Evolutionary conservation across 2,797 vertebrate genomes (phyloP).

Genomic region (Lacerta bilineata): DNA sequence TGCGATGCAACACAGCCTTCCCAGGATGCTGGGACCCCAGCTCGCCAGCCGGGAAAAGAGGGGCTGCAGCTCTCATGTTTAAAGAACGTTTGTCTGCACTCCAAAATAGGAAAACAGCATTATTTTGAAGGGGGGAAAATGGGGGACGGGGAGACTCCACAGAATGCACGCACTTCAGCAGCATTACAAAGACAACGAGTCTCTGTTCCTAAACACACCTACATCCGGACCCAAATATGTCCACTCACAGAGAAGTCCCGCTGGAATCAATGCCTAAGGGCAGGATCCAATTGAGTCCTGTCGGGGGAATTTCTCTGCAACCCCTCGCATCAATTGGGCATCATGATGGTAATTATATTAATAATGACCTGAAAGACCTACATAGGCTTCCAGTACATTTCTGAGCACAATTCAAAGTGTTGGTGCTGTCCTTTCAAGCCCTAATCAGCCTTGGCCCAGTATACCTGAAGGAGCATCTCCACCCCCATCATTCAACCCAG

Average conservation of each 20-base stretch:
- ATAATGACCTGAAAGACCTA: no score
- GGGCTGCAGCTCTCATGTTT: neutral
- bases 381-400: no score
- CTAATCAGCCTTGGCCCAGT: accelerated
- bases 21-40: neutral
- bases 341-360: no score
- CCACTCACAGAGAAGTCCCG: neutral
- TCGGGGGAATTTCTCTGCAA: no score
- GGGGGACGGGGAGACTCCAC: no score
- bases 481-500: no score
- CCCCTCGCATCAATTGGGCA: no score
- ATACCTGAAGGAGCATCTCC: no score
- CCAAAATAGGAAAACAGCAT: neutral
- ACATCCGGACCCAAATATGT: neutral
- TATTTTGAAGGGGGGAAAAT: neutral
- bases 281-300: neutral
- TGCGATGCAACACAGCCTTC: neutral
- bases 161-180: neutral
- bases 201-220: neutral
- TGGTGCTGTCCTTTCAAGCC: no score
- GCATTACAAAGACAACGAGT: neutral
- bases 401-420: no score
- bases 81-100: no score
- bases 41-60: neutral
- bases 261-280: neutral